Evolutionary conservation across 2,113 vertebrate species (phyloP).

Genomic region (Oryzias woworae): DNA sequence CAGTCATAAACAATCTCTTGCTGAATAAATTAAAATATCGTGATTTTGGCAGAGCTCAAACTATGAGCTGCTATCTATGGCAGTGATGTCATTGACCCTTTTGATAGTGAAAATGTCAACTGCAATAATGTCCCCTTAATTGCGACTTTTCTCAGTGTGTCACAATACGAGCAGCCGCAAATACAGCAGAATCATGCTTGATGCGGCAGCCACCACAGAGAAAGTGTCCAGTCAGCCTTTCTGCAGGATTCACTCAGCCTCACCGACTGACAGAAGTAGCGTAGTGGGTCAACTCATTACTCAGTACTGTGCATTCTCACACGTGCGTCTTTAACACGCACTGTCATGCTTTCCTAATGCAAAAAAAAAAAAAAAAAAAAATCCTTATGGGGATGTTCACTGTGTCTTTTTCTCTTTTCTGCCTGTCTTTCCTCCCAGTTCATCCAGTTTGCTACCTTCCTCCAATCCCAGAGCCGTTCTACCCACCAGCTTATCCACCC

Average conservation of each 20-base stretch:
- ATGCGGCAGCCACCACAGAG: conserved; percentile 8
- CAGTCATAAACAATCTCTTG: too few relatives aligned
- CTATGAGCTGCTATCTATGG: too few relatives aligned
- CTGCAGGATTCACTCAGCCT: conserved; percentile 10
- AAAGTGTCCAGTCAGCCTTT: conserved; percentile 48
- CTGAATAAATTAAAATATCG: too few relatives aligned
- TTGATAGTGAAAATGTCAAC: neutral
- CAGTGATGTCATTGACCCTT: neutral
- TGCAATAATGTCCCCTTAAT: neutral
- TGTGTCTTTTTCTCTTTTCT: neutral
- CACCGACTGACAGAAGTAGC: conserved; percentile 12
- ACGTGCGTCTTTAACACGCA: neutral
- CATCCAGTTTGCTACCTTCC: conserved; percentile 23
- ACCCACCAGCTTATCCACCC: conserved; percentile 25
- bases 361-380: neutral
- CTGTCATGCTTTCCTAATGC: conserved; percentile 12
- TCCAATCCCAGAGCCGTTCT: conserved; percentile 15
- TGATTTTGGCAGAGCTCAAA: too few relatives aligned
- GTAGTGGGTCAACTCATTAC: conserved; percentile 16
- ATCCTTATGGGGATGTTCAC: neutral
- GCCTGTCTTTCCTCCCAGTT: conserved; percentile 24
- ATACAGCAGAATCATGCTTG: neutral
- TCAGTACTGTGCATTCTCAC: neutral
- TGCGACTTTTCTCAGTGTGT: neutral
- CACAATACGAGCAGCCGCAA: conserved; percentile 4